phyloP scores from a whole-genome alignment of 2,113 vertebrate genomes.

The Microtus oregoni region DNA sequence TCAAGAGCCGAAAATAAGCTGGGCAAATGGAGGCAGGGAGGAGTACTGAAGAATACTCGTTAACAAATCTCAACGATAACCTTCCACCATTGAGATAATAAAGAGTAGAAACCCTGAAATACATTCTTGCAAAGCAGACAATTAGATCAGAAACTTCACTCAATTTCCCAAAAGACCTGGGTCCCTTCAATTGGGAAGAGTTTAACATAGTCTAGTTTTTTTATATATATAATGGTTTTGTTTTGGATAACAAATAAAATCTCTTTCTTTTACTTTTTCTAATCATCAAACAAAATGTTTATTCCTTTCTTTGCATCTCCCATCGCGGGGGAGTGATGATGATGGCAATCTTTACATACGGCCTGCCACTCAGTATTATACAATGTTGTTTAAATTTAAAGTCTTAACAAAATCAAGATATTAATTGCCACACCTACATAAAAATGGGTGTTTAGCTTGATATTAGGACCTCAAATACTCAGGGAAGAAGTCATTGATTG shows the following conservation, averaged over 20 bases:
- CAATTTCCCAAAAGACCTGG: background rate
- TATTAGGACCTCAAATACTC: background rate
- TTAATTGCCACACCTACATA: background rate
- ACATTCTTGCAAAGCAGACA: constrained; percentile 36
- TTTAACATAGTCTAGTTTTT: background rate
- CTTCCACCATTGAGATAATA: constrained; percentile 1
- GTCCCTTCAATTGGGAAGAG: background rate
- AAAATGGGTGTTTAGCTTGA: background rate
- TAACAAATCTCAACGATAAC: background rate
- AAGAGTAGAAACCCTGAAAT: background rate
- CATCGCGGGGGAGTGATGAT: background rate
- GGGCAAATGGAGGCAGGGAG: background rate
- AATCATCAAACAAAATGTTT: background rate
- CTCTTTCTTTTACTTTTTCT: background rate
- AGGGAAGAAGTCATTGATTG: background rate
- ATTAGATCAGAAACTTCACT: constrained; percentile 29
- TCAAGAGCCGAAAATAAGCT: constrained; percentile 50
- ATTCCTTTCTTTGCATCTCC: background rate
- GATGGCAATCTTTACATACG: background rate
- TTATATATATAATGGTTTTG: constrained; percentile 9
- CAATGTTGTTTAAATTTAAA: constrained; percentile 4
- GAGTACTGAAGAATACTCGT: constrained; percentile 5
- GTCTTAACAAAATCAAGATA: background rate
- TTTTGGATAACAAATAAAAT: constrained; percentile 22
- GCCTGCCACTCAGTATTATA: background rate